These are phyloP conservation scores for Gorsachius magnificus DNA, from an alignment of 2,797 vertebrate species.

Conservation along the genomic window DNA sequence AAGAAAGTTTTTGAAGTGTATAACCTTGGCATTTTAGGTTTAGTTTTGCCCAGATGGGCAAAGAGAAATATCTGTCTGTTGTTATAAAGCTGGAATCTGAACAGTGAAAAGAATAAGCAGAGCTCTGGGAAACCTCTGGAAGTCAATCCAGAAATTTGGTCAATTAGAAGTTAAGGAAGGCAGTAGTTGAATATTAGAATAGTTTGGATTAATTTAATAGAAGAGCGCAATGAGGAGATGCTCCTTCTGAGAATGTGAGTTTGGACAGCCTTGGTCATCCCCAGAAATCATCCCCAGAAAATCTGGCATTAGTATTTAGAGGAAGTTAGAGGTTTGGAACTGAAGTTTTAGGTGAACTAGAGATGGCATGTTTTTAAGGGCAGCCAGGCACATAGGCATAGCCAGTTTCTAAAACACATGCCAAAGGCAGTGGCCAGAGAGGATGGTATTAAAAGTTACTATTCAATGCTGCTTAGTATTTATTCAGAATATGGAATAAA, in stretches of 20 bases:
- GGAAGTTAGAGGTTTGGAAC: not conserved
- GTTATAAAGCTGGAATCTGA: not conserved
- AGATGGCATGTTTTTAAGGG: not conserved
- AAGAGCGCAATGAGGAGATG: not conserved
- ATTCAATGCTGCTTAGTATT: not conserved
- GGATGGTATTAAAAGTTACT: not conserved
- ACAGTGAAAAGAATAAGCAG: not conserved
- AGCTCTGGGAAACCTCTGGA: not conserved
- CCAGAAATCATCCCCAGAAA: accelerated
- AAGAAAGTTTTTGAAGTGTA: not conserved
- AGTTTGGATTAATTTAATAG: not conserved
- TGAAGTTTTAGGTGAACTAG: not conserved
- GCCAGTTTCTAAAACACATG: not conserved
- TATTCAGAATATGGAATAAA: not conserved
- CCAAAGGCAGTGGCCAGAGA: not conserved
- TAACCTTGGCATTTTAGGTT: not conserved
- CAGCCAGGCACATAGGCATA: not conserved
- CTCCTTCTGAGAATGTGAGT: not conserved
- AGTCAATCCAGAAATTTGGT: not conserved
- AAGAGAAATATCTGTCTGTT: not conserved
- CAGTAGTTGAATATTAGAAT: not conserved
- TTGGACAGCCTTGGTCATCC: not conserved
- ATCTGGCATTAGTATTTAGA: not conserved
- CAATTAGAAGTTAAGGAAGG: not conserved
- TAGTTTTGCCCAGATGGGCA: not conserved